phyloP scores from a whole-genome alignment of 1,140 invertebrate genomes.

The Heliconius himera region DNA sequence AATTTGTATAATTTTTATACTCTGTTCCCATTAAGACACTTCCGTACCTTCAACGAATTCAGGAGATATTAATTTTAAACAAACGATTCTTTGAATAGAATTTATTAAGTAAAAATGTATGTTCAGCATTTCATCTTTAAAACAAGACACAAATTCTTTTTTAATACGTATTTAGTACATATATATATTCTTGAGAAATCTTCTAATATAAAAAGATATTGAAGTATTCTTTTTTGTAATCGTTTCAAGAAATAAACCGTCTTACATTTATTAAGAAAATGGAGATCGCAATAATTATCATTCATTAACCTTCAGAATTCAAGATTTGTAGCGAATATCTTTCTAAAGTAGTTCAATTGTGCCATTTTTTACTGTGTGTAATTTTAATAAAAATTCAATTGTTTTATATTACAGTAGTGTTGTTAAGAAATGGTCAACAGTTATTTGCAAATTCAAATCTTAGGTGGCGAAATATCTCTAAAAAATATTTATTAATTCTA shows the following conservation, averaged over 20 bases:
- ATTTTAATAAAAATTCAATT: constrained; percentile 8
- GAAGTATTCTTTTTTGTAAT: background rate
- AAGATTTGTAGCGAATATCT: constrained; percentile 9
- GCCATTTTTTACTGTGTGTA: constrained; percentile 11
- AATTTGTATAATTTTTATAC: too few species aligned
- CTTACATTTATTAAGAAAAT: background rate
- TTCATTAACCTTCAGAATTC: constrained; percentile 1
- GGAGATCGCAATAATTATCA: background rate
- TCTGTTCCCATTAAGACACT: too few species aligned
- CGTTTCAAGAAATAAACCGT: background rate
- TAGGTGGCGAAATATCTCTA: background rate
- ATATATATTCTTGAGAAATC: background rate
- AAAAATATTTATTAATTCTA: too few species aligned
- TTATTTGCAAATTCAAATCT: background rate
- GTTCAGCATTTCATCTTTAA: too few species aligned
- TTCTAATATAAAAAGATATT: background rate
- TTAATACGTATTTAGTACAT: too few species aligned
- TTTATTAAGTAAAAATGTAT: too few species aligned
- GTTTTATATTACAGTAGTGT: background rate
- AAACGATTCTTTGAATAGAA: too few species aligned
- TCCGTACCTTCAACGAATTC: too few species aligned
- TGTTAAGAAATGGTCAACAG: constrained; percentile 2
- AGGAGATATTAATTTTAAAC: too few species aligned
- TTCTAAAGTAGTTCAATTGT: background rate
- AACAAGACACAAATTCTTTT: too few species aligned